Evolutionary conservation across 2,888 invertebrate species (phyloP).

Genomic region (Steinernema scapterisci): DNA sequence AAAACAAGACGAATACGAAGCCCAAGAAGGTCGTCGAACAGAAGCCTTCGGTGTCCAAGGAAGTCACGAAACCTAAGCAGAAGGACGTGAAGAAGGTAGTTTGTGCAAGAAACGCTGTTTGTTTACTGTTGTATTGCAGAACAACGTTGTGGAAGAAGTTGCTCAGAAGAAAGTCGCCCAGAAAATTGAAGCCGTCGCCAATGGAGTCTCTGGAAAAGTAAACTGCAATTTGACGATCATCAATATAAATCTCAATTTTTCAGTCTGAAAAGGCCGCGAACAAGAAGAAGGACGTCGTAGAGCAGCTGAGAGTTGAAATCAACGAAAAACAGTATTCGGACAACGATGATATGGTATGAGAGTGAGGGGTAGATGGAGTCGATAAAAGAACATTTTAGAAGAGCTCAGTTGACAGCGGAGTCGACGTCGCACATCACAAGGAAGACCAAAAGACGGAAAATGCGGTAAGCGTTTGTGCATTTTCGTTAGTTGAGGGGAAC

Average conservation of each 20-base stretch:
- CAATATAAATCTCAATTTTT: background rate
- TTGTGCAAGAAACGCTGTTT: background rate
- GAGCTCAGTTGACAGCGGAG: conserved; percentile 46
- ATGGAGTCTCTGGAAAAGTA: conserved; percentile 33
- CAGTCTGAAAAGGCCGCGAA: background rate
- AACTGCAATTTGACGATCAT: too few relatives aligned
- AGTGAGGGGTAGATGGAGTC: too few relatives aligned
- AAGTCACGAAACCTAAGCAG: background rate
- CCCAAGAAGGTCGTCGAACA: conserved; percentile 23
- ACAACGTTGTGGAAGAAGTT: background rate
- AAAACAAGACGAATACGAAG: conserved; percentile 14
- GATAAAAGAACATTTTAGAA: conserved; percentile 35
- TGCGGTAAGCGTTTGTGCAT: background rate
- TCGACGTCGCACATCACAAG: conserved; percentile 34
- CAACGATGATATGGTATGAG: conserved; percentile 6
- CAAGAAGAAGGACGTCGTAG: conserved; percentile 2
- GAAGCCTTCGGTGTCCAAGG: background rate
- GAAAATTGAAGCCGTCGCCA: conserved; percentile 28
- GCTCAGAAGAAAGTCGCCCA: conserved; percentile 18
- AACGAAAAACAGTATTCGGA: conserved; percentile 34
- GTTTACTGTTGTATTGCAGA: background rate
- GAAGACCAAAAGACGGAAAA: background rate
- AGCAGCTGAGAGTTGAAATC: conserved; percentile 33
- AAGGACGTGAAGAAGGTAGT: background rate
- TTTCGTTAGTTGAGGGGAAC: background rate